Conservation (phyloP, 1,140 invertebrate species). For the Temnothorax nylanderi region DNA sequence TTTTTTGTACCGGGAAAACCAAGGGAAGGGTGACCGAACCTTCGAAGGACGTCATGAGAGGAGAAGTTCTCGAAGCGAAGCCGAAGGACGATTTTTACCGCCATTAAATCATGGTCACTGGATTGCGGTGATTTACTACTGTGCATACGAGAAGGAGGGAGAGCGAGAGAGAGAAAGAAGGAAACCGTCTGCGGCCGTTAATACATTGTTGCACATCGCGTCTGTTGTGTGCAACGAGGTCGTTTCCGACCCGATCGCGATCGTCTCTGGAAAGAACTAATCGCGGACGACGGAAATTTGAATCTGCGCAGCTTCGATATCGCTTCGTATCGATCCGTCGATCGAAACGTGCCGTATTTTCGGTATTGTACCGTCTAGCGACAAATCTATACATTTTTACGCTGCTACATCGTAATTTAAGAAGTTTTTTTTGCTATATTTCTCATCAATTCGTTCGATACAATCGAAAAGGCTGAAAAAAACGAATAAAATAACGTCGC, state of each 20-base stretch:
- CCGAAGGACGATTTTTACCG: conserved; percentile 48
- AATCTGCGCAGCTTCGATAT: not conserved
- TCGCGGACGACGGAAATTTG: not conserved
- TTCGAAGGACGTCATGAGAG: conserved; percentile 28
- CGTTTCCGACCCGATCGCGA: not conserved
- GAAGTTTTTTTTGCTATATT: not conserved
- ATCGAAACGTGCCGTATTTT: not conserved
- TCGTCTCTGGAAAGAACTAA: not conserved
- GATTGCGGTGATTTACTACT: not conserved
- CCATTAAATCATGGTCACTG: conserved; percentile 30
- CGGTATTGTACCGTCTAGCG: not conserved
- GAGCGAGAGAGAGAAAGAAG: not conserved
- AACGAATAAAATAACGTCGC: not conserved
- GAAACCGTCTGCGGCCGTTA: not conserved
- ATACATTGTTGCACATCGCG: not conserved
- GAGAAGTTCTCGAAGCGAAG: too few relatives aligned
- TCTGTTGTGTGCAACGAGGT: not conserved
- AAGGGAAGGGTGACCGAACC: conserved; percentile 55
- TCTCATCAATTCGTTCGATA: not conserved
- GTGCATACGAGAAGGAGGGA: too few relatives aligned
- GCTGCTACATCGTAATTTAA: not conserved
- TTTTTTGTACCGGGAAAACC: not conserved
- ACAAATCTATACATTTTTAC: not conserved
- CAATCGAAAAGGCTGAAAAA: not conserved
- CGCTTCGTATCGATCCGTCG: not conserved